Base-by-base conservation (phyloP, 2,113 vertebrate genomes). In the Crotalus helleri region DNA sequence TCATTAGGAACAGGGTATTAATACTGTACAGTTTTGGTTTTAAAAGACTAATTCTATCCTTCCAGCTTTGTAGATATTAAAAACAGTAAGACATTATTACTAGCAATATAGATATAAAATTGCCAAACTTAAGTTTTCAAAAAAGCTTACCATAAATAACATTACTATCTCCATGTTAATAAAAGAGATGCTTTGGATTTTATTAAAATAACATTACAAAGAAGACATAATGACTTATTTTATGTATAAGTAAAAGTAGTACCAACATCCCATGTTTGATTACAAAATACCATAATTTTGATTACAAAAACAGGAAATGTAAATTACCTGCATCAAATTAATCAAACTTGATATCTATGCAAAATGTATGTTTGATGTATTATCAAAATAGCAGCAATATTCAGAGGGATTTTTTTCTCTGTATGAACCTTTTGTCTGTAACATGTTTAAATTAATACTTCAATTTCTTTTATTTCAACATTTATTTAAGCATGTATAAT, bases 21-120 rank as follows among this genome's bases (percentile, higher is more conserved):
- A 95, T 46, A 90, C 90, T 92, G 90, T 93, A 96, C 57, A 61
- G 6, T 3, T 94, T 95, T 95, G 96, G 92, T 69, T 69, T 61
- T 95, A 97, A 96, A 97, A 97, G 95, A 91, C 94, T 96, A 95
- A 94, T 94, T 96, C 92, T 5, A 58, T 96, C 96, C 96, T 95
- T 95, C 93, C 85, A n/a, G 59, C 51, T 96, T 93, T 95, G 95
- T 94, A 94, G 95, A 94, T 95, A 85, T 92, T 96, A 85, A 97
- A 93, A 94, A 97, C 89, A 94, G 97, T 96, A 95, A 95, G 96
- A 96, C 94, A 97, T 88, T 94, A 94, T 93, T 29, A 61, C 29
- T 26, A 29, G 55, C 23, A 5, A 17, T 39, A 13, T 24, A 85
- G 59, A 90, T 61, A 85, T 39, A 61, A 81, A 26, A 53, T 53